Evolutionary conservation across 92 coral and sea anemone species (phyloP), one percentile per base, ranked within the genome.

Genomic region (Parazoanthus swiftii): DNA sequence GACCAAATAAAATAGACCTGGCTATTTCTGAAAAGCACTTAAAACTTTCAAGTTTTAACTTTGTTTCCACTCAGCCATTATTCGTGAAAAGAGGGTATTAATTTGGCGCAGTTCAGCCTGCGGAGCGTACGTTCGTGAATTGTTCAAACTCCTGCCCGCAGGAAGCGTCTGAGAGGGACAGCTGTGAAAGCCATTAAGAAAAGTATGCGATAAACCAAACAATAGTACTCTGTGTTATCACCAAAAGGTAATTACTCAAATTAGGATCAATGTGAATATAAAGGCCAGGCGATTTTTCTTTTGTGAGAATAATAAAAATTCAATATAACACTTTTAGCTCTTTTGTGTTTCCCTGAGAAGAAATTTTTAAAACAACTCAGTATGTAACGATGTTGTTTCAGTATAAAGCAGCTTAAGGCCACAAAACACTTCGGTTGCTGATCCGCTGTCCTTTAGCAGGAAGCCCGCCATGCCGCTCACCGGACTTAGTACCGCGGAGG

Each of bases 161-260:
- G 84, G 89, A 77, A 68, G 48, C 42, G 74, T 63, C 89, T 68
- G 88, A 85, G 39, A 77, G 65, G 36, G 54, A 77, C 96, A 89
- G 90, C 94, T 94, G 96, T 78, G 86, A 88, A 90, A 92, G 89
- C 83, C 87, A 92, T 94, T 92, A 94, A 51, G 75, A 84, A 75
- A 85, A 78, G 81, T 71, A 81, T 85, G 89, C 77, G 89, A 88
- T 94, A 90, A 94, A 91, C 88, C 91, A 94, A 94, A 92, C 96
- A 94, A 90, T 88, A 29, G 33, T 29, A 92, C 89, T 88, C 81
- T 70, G 91, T 74, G 88, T 91, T 92, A 93, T 93, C 96, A 58
- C 90, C 74, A 88, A 82, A 86, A 78, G 93, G 70, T 90, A 86
- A 90, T 92, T 87, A 90, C 93, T 86, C 92, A 88, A 89, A 81